Evolutionary conservation across 2,113 vertebrate genomes (phyloP), one percentile per base, ranked within the genome.

Genomic region (Xyliphius kryptos): DNA sequence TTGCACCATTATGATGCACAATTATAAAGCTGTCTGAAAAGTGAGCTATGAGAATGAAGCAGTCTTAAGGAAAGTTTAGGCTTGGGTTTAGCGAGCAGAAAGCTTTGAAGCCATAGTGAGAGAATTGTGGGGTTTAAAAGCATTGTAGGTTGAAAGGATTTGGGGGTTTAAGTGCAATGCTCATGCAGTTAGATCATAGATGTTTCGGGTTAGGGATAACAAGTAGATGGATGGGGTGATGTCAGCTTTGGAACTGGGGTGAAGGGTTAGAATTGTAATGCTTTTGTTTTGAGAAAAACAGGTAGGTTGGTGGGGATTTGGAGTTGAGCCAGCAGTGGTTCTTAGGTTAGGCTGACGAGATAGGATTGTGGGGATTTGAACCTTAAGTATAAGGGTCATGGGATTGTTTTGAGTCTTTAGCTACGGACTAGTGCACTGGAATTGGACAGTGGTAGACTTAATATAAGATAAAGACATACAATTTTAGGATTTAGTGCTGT

Each of bases 31-130:
- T 1, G 26, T 32, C 26, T 32, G 26, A 5, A 32, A 32, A 32
- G 26, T 32, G 13, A 12, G 40, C 40, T n/a, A n/a, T 14, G 43
- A 15, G 20, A 50, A 50, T 61, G 26, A 61, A 50, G 46, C 19
- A 20, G 59, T 44, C 49, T 50, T 22, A 36, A 50, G 32, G 16
- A 7, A 15, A 36, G 13, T 36, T 60, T 36, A 44, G 44, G 21
- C 10, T 48, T 44, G 57, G 43, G 22, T 9, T 49, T 15, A 14
- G 17, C 1, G 44, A 48, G 43, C 57, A 36, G 13, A 21, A 37
- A 12, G 15, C 12, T 37, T 61, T 37, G 44, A n/a, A 17, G 46
- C 32, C 49, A 12, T 32, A 13, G 47, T 40, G 11, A 38, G 49
- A 17, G 16, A 38, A 19, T 21, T 7, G 26, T 49, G 1, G 58